Percentiles rank a stretch among this genome's conserved stretches.
phyloP scores from a whole-genome alignment of 2,888 invertebrate genomes.

The Metacarcinus magister region DNA sequence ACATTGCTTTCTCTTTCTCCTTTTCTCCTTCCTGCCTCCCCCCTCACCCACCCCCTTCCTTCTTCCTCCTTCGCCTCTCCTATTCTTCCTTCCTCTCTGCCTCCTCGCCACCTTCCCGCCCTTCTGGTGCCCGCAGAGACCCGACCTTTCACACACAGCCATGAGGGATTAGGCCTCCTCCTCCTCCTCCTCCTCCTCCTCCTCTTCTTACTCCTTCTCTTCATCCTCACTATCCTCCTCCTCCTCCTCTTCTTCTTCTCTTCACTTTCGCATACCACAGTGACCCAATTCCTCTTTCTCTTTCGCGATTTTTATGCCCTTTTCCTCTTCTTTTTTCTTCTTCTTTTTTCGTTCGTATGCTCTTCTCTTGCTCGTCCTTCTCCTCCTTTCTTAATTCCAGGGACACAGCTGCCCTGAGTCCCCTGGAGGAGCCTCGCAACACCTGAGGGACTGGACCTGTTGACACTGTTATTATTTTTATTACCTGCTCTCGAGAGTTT shows the following conservation, averaged over 20 bases:
- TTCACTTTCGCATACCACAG: neutral
- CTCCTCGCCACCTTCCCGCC: neutral
- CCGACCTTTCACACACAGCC: constrained; percentile 12
- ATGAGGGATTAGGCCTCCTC: constrained; percentile 41
- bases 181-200: constrained; percentile 19
- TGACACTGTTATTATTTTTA: neutral
- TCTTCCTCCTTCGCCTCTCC: neutral
- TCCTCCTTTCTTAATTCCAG: neutral
- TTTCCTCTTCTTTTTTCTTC: neutral
- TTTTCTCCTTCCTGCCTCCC: neutral
- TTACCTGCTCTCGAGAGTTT: neutral
- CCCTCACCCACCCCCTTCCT: neutral
- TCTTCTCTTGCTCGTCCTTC: neutral
- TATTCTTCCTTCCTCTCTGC: neutral
- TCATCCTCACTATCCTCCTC: neutral
- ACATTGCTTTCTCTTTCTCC: neutral
- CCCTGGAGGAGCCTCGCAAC: neutral
- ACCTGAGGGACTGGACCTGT: neutral
- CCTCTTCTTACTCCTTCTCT: neutral
- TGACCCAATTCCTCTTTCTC: neutral
- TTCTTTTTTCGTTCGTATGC: neutral
- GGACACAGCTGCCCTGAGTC: neutral
- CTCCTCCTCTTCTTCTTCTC: neutral
- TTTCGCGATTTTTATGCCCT: neutral
- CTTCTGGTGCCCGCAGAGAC: neutral